Conservation (phyloP, 2,888 invertebrate genomes). For the Neoascia interrupta region DNA sequence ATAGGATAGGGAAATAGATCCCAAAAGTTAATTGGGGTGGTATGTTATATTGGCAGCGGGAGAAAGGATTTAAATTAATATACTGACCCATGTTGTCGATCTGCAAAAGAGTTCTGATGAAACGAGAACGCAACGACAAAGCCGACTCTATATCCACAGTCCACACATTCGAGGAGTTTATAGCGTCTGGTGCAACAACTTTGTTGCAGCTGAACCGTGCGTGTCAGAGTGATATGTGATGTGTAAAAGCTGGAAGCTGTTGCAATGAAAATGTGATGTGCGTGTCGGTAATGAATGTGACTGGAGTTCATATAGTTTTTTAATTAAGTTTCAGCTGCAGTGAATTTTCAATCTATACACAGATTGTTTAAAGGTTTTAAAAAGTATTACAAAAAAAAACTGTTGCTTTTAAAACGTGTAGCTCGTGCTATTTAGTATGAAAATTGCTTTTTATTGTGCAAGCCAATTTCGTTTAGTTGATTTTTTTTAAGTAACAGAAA, state of each 20-base stretch:
- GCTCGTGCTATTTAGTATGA: too few species aligned
- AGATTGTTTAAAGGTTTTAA: too few species aligned
- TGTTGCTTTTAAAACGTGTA: too few species aligned
- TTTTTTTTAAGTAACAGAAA: too few species aligned
- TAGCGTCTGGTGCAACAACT: slow-evolving; percentile 27
- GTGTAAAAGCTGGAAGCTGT: slow-evolving; percentile 55
- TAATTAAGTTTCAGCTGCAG: slow-evolving; percentile 63
- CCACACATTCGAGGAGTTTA: too few species aligned
- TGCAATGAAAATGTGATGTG: slow-evolving; percentile 65
- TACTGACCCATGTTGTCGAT: slow-evolving; percentile 63
- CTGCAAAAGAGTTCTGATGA: slow-evolving; percentile 34
- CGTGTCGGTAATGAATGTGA: slow-evolving; percentile 56
- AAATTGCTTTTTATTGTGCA: too few species aligned
- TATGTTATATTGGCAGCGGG: slow-evolving; percentile 65
- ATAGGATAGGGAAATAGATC: slow-evolving; percentile 38
- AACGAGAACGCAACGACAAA: slow-evolving; percentile 24
- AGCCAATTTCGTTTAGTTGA: too few species aligned
- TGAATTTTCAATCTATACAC: too few species aligned
- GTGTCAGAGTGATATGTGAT: slow-evolving; percentile 59
- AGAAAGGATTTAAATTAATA: slow-evolving; percentile 68
- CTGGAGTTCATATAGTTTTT: slow-evolving; percentile 60
- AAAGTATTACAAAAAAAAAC: too few species aligned
- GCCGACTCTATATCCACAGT: too few species aligned
- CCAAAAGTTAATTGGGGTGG: slow-evolving; percentile 68
- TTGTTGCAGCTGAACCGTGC: slow-evolving; percentile 59